Evolutionary conservation across 2,888 invertebrate species (phyloP).

Genomic region (Smittia aterrima): DNA sequence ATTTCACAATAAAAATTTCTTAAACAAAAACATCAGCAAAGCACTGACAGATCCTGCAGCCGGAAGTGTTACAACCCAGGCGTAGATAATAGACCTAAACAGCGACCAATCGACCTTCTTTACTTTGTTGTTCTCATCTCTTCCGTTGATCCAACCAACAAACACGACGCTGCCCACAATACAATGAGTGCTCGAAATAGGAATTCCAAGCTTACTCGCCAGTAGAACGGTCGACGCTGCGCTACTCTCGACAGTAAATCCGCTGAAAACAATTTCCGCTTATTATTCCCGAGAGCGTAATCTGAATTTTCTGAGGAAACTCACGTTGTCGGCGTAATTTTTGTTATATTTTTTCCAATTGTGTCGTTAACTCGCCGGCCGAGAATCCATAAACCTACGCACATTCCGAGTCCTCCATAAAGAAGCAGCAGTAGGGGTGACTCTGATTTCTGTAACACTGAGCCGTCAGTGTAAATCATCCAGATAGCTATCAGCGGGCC

Average conservation of each 20-base stretch:
- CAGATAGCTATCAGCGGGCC: slow-evolving; percentile 94
- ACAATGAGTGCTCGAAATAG: slow-evolving; percentile 97
- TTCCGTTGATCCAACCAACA: slow-evolving; percentile 78
- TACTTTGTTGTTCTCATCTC: slow-evolving; percentile 49
- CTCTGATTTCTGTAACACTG: slow-evolving; percentile 76
- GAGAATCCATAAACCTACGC: slow-evolving; percentile 93
- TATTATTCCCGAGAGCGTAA: neutral
- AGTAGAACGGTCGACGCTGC: slow-evolving; percentile 93
- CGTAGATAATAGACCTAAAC: slow-evolving; percentile 88
- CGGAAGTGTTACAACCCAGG: slow-evolving; percentile 97
- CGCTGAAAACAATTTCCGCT: slow-evolving; percentile 59
- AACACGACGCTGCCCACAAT: slow-evolving; percentile 99
- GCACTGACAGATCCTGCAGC: slow-evolving; percentile 85
- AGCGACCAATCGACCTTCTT: slow-evolving; percentile 53
- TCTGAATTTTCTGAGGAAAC: slow-evolving; percentile 46
- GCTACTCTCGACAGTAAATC: slow-evolving; percentile 94
- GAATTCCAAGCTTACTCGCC: slow-evolving; percentile 95
- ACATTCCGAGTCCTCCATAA: slow-evolving; percentile 94
- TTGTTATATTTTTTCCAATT: slow-evolving; percentile 94
- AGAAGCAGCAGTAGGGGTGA: slow-evolving; percentile 89
- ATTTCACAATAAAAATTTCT: neutral
- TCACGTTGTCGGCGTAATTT: slow-evolving; percentile 96
- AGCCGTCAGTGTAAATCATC: slow-evolving; percentile 84
- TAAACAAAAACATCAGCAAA: slow-evolving; percentile 64
- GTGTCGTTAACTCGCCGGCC: slow-evolving; percentile 95